phyloP scores from a whole-genome alignment of 2,113 vertebrate species.

The Apodemus sylvaticus region DNA sequence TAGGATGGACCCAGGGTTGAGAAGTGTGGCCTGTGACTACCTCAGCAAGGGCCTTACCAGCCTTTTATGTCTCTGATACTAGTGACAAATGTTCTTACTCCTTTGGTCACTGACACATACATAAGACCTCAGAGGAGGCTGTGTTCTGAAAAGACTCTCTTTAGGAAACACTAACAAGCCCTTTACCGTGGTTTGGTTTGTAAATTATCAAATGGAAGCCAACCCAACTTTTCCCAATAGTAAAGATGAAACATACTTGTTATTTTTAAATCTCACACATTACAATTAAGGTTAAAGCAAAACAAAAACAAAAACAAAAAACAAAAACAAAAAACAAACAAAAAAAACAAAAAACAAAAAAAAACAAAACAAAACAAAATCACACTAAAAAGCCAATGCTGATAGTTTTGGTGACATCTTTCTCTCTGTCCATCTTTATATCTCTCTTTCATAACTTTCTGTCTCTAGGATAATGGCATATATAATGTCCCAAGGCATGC shows the following conservation, averaged over 20 bases:
- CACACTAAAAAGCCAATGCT: not conserved
- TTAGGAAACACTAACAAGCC: not conserved
- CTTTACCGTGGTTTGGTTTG: not conserved
- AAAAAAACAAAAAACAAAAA: too few relatives aligned
- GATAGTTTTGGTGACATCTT: not conserved
- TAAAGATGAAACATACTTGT: not conserved
- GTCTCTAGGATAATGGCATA: slow-evolving; percentile 43
- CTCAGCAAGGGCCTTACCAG: not conserved
- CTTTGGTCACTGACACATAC: not conserved
- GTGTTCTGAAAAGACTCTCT: not conserved
- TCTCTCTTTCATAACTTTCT: not conserved
- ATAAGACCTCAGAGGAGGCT: not conserved
- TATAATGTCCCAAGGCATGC: slow-evolving; percentile 24
- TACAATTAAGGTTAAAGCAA: not conserved
- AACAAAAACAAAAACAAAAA: too few relatives aligned
- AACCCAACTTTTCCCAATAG: not conserved
- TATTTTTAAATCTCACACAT: slow-evolving; percentile 6
- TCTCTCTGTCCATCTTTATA: not conserved
- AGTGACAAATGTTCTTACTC: not conserved
- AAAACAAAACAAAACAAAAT: too few relatives aligned
- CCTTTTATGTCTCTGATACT: not conserved
- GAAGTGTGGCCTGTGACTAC: not conserved
- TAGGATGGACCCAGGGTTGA: not conserved
- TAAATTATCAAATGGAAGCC: not conserved
- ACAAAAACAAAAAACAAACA: too few relatives aligned